Evolutionary conservation across 2,113 vertebrate species (phyloP).

Genomic region (Cephalopterus ornatus): DNA sequence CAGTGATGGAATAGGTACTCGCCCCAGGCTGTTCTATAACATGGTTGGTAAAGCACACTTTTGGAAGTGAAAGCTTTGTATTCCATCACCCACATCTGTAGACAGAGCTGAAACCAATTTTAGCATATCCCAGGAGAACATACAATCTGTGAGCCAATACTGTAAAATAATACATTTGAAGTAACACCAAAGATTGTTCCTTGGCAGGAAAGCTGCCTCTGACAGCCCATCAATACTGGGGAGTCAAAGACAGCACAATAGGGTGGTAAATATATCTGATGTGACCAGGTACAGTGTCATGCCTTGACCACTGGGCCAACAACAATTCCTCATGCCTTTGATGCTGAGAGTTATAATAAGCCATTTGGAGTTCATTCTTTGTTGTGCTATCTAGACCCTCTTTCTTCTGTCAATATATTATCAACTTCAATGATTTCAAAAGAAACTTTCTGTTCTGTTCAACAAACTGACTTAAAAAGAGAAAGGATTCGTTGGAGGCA

Average conservation of each 20-base stretch:
- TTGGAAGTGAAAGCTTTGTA: neutral
- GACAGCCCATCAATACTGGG: neutral
- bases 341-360: neutral
- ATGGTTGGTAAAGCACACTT: neutral
- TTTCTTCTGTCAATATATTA: neutral
- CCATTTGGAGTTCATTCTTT: neutral
- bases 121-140: neutral
- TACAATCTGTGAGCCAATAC: neutral
- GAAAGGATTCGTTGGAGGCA: slow-evolving; percentile 2
- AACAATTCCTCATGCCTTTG: neutral
- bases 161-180: neutral
- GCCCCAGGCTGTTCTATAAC: neutral
- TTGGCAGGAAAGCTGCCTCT: neutral
- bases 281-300: fast-evolving
- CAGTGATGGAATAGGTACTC: neutral
- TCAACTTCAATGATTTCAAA: neutral
- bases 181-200: neutral
- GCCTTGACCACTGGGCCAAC: neutral
- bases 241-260: neutral
- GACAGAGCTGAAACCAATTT: neutral
- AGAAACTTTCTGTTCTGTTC: neutral
- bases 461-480: neutral
- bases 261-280: neutral
- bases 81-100: neutral
- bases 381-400: neutral